Conservation (phyloP, 1,140 invertebrate genomes). For the Calliopsis andreniformis region DNA sequence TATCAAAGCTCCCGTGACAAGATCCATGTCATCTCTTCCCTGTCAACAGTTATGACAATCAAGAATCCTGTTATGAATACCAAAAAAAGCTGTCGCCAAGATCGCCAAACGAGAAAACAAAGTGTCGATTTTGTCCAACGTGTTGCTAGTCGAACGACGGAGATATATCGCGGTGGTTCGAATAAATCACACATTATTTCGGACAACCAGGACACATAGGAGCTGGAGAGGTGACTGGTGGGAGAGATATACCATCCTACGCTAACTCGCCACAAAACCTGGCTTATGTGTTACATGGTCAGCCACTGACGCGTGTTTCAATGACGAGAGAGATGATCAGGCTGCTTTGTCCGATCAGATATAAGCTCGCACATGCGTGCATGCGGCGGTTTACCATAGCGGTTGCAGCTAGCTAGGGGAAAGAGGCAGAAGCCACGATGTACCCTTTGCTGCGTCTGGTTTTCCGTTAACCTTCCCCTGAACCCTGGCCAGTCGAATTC, state of each 20-base stretch:
- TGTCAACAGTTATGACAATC: no score
- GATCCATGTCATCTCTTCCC: no score
- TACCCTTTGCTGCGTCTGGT: background rate
- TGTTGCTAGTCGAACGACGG: conserved; percentile 23
- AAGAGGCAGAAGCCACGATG: conserved; percentile 20
- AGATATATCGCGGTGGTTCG: conserved; percentile 54
- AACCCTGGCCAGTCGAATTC: conserved; percentile 9
- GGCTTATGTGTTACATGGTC: conserved; percentile 57
- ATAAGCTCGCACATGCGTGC: conserved; percentile 53
- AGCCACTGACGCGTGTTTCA: conserved; percentile 66
- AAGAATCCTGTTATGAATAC: no score
- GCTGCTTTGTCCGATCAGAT: conserved; percentile 57
- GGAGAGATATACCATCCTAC: conserved; percentile 47
- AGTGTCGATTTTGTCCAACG: background rate
- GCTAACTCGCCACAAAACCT: conserved; percentile 64
- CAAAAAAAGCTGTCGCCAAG: no score
- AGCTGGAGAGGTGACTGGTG: background rate
- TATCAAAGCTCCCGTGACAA: no score
- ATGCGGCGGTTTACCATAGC: conserved; percentile 59
- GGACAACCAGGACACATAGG: background rate
- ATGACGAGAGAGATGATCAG: conserved; percentile 62
- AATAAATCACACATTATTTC: conserved; percentile 65
- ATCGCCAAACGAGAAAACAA: background rate
- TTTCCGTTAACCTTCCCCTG: background rate
- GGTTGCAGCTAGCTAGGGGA: conserved; percentile 5